Conservation (phyloP, 2,797 vertebrate species). For the Siniperca undulata region DNA sequence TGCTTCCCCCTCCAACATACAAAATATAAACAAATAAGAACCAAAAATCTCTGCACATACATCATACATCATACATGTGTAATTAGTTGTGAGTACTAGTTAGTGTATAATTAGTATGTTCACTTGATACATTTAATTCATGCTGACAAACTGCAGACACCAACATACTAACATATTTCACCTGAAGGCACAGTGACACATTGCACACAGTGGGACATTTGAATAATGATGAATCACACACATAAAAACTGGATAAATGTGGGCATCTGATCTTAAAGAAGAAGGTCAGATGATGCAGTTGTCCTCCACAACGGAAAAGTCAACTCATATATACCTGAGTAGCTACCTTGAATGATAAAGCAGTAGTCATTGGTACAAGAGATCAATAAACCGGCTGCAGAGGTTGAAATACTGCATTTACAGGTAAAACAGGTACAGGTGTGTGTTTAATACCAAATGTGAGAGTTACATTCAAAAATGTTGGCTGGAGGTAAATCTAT, state of each 20-base stretch:
- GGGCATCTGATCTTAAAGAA: neutral
- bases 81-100: neutral
- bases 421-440: neutral
- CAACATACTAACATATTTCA: neutral
- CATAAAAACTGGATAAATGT: neutral
- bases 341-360: conserved; percentile 4
- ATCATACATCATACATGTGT: too few species aligned
- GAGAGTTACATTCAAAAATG: neutral
- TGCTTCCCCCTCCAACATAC: neutral
- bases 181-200: neutral
- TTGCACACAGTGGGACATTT: neutral
- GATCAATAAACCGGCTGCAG: neutral
- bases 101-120: neutral
- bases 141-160: neutral
- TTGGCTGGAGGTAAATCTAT: neutral
- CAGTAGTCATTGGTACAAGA: neutral
- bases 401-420: neutral
- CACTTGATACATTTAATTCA: neutral
- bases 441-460: neutral
- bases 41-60: neutral
- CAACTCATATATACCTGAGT: neutral
- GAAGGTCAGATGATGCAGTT: neutral
- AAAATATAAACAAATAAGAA: neutral
- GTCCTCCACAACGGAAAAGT: neutral
- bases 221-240: neutral